Conservation (phyloP, 1,140 invertebrate species). For the Diorhabda elongata region DNA sequence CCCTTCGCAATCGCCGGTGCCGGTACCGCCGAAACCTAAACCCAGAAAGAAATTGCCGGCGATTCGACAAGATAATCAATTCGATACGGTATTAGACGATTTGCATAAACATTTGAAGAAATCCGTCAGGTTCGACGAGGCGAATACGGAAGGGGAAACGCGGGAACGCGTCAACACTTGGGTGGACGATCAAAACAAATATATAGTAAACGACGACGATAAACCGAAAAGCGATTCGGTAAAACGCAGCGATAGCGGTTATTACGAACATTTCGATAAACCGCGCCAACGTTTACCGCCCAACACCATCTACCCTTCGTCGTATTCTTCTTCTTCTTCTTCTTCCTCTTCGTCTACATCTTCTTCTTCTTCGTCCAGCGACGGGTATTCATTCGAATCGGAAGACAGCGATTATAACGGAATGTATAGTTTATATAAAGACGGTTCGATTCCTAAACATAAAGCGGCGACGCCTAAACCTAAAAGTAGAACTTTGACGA, state of each 20-base stretch:
- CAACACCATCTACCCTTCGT: constrained; percentile 37
- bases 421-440: constrained; percentile 44
- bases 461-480: constrained; percentile 6
- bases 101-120: constrained; percentile 40
- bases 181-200: constrained; percentile 42
- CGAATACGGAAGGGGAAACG: constrained; percentile 27
- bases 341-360: constrained; percentile 34
- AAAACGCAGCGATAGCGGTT: constrained; percentile 40
- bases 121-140: constrained; percentile 41
- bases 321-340: constrained; percentile 16
- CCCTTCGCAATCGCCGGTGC: constrained; percentile 28
- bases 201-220: constrained; percentile 24
- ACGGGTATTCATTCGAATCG: constrained; percentile 19
- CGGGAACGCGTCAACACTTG: constrained; percentile 36
- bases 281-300: constrained; percentile 42
- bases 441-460: constrained; percentile 38
- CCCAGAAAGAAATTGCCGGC: constrained; percentile 30
- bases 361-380: constrained; percentile 17
- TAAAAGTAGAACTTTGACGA: constrained; percentile 41
- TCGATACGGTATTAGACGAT: constrained; percentile 35
- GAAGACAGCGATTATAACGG: constrained; percentile 19
- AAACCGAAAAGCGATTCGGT: constrained; percentile 17
- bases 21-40: constrained; percentile 29
- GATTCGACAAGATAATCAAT: constrained; percentile 17
- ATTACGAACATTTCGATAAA: constrained; percentile 39